These are phyloP conservation scores for Carettochelys insculpta DNA, from an alignment of 2,113 vertebrate species.

Conservation along the genomic window DNA sequence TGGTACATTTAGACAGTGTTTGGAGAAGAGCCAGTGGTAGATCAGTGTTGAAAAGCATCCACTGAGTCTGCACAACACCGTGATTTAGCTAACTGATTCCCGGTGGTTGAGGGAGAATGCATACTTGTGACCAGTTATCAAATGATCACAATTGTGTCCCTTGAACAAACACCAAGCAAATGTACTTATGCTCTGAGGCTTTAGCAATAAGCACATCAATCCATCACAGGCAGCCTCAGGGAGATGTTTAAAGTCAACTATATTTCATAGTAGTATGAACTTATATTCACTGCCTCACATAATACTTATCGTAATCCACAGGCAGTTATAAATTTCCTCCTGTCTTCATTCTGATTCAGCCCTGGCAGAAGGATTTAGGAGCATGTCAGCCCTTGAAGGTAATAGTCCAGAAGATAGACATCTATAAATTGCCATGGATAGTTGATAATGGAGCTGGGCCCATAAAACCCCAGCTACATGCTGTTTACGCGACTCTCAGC, in stretches of 20 bases:
- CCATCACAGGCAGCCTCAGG: background rate
- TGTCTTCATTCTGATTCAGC: background rate
- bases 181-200: background rate
- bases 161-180: background rate
- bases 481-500: background rate
- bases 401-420: conserved; percentile 8
- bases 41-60: background rate
- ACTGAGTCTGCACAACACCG: background rate
- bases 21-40: background rate
- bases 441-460: conserved; percentile 2
- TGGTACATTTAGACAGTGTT: background rate
- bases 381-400: background rate
- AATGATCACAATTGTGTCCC: background rate
- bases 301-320: conserved; percentile 5
- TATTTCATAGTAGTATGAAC: background rate
- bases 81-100: background rate
- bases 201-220: background rate
- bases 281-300: background rate
- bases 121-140: background rate
- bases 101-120: background rate
- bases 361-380: conserved; percentile 41
- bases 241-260: background rate
- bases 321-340: background rate
- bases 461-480: background rate
- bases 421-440: conserved; percentile 32